Base-by-base conservation (phyloP, 2,113 vertebrate species). In the Clinocottus analis region DNA sequence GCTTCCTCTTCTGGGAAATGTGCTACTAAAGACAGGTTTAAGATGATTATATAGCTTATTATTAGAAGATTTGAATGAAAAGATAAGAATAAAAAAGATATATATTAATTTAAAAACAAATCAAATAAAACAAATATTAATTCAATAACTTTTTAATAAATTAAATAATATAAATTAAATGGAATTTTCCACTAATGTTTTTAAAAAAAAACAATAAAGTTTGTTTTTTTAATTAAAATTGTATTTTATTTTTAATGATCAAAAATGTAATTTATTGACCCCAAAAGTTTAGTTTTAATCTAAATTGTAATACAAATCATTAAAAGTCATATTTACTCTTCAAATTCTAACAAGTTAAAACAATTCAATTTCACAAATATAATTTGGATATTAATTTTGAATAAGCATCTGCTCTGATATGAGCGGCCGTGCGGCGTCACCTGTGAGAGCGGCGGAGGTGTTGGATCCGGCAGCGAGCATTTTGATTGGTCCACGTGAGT, bases 381-480 rank as follows among this genome's bases (percentile, higher is more conserved):
- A 47, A 41, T 63, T 63, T 0, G n/a, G 41, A 37, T 13, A n/a
- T n/a, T 2, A 16, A 31, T 4, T 14, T 41, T 3, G n/a, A 35
- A 35, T n/a, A n/a, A n/a, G n/a, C n/a, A n/a, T n/a, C n/a, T n/a
- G n/a, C n/a, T n/a, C n/a, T n/a, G n/a, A n/a, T n/a, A n/a, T n/a
- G n/a, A n/a, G n/a, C n/a, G n/a, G n/a, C n/a, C n/a, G n/a, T n/a
- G n/a, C n/a, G n/a, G 3, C 77, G 92, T 95, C 83, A 99, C 97
- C 96, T 70, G 96, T 97, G 78, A 99, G 92, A 29, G 95, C 97
- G 69, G 98, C 98, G 19, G 98, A 99, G 25, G 95, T 98, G 87
- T 97, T 98, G 0, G 97, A 97, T 27, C 98, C 97, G 33, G 97
- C 97, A 88, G 97, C 95, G 1, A 99, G 95, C 89, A 97, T 98